Evolutionary conservation across 2,113 vertebrate genomes (phyloP).

Genomic region (Oriolus oriolus): DNA sequence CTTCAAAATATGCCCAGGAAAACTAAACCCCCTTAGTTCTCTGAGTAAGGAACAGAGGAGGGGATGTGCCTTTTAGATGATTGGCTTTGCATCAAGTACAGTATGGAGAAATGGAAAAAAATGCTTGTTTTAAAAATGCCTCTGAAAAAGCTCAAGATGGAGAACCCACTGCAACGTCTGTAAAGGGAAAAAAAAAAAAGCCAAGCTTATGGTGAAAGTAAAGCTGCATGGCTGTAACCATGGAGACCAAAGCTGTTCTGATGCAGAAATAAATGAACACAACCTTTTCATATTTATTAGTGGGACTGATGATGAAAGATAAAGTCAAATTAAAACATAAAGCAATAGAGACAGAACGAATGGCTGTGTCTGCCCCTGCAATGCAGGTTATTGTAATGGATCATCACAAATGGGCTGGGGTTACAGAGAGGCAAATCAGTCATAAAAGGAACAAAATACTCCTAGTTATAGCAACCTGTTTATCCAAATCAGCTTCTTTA

Average conservation of each 20-base stretch:
- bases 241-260: slow-evolving; percentile 40
- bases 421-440: neutral
- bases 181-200: neutral
- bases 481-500: neutral
- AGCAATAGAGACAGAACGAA: neutral
- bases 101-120: neutral
- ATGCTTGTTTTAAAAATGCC: neutral
- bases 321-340: slow-evolving; percentile 35
- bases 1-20: neutral
- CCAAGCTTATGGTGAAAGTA: slow-evolving; percentile 1
- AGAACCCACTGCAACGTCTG: neutral
- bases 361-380: slow-evolving; percentile 7
- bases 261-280: slow-evolving; percentile 55
- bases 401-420: neutral
- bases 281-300: slow-evolving; percentile 57
- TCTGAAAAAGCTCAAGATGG: neutral
- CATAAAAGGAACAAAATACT: neutral
- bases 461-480: neutral
- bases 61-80: neutral
- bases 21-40: neutral
- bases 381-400: neutral
- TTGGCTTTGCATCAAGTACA: neutral
- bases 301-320: slow-evolving; percentile 37
- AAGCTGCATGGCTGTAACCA: slow-evolving; percentile 50
- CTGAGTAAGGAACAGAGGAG: neutral